Percentiles rank a stretch among this genome's conserved stretches.
phyloP scores from a whole-genome alignment of 2,888 invertebrate genomes.

The Listrodromus nycthemerus region DNA sequence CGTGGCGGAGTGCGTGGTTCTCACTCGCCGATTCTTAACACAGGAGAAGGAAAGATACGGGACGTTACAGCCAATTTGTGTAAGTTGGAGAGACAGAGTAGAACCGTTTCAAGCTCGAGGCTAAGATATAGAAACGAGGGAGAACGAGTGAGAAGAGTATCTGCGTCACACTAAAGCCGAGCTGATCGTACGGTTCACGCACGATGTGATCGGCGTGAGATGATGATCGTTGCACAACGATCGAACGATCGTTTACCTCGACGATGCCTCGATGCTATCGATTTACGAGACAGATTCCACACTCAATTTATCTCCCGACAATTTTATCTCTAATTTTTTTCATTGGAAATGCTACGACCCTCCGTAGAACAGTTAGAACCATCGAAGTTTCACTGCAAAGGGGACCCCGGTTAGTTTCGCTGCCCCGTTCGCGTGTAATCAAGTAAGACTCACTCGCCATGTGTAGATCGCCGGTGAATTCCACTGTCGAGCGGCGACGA shows the following conservation, averaged over 20 bases:
- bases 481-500: slow-evolving; percentile 38
- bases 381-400: background rate
- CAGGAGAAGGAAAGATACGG: slow-evolving; percentile 34
- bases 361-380: background rate
- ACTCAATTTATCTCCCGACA: slow-evolving; percentile 14
- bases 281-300: slow-evolving; percentile 51
- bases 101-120: slow-evolving; percentile 38
- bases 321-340: slow-evolving; percentile 24
- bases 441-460: slow-evolving; percentile 32
- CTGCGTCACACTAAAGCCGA: slow-evolving; percentile 25
- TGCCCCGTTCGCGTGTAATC: slow-evolving; percentile 15
- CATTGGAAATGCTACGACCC: background rate
- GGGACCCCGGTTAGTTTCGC: background rate
- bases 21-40: background rate
- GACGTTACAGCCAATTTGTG: slow-evolving; percentile 66
- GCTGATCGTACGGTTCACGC: slow-evolving; percentile 25
- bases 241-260: slow-evolving; percentile 47
- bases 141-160: background rate
- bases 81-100: slow-evolving; percentile 45
- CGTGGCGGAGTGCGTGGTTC: background rate
- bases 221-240: slow-evolving; percentile 54
- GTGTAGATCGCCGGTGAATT: slow-evolving; percentile 16
- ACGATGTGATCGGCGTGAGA: slow-evolving; percentile 60
- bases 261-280: slow-evolving; percentile 24
- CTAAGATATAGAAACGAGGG: background rate